Evolutionary conservation across 2,888 invertebrate species (phyloP).

Genomic region (Dryocosmus kuriphilus): DNA sequence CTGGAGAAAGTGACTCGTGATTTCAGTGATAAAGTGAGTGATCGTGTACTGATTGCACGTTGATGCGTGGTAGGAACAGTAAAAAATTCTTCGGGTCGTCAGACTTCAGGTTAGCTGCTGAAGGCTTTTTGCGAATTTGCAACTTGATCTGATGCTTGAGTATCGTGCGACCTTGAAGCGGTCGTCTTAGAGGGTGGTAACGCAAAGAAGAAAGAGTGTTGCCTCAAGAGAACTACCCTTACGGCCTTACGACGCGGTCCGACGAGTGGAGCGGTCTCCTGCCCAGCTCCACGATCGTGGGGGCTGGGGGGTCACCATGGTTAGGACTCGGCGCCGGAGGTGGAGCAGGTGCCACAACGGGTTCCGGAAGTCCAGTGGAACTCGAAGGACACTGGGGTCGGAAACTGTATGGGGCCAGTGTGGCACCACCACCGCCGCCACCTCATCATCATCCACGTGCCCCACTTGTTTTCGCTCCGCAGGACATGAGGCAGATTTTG

Average conservation of each 20-base stretch:
- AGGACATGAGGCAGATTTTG: constrained; percentile 76
- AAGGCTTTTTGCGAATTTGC: not conserved
- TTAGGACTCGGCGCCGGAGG: constrained; percentile 75
- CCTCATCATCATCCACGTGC: constrained; percentile 76
- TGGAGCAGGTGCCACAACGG: constrained; percentile 72
- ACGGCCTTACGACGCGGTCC: constrained; percentile 77
- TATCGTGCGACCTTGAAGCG: constrained; percentile 45
- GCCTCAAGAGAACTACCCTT: constrained; percentile 67
- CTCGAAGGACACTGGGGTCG: constrained; percentile 76
- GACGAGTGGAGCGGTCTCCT: constrained; percentile 77
- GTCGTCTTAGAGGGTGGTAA: constrained; percentile 47
- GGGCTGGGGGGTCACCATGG: constrained; percentile 77
- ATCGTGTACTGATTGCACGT: not conserved
- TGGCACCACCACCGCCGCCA: constrained; percentile 75
- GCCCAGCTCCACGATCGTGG: constrained; percentile 78
- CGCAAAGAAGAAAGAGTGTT: constrained; percentile 66
- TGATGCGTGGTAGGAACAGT: not conserved
- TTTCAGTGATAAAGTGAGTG: constrained; percentile 11
- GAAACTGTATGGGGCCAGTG: constrained; percentile 75
- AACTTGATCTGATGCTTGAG: constrained; percentile 12
- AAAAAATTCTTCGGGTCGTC: not conserved
- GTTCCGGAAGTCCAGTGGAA: constrained; percentile 75
- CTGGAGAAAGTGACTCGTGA: constrained; percentile 2
- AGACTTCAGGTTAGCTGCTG: not conserved
- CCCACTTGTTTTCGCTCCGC: constrained; percentile 75